Conservation (phyloP, 1,140 invertebrate genomes). For the Habropoda laboriosa region DNA sequence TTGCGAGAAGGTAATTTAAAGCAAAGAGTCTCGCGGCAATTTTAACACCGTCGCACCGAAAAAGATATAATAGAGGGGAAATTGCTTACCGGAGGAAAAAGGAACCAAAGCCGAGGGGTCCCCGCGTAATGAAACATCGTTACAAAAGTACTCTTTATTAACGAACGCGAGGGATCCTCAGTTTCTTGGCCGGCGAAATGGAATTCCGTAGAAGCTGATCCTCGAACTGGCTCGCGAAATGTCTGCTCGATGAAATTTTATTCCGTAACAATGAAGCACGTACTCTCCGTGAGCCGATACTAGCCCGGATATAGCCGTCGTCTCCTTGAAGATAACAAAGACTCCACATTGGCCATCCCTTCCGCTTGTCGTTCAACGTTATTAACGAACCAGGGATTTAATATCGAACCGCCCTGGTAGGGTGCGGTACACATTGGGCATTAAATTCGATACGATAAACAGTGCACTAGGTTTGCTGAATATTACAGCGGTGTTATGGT, state of each 20-base stretch:
- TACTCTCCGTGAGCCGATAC: constrained; percentile 16
- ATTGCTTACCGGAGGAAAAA: constrained; percentile 53
- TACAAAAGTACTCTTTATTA: constrained; percentile 61
- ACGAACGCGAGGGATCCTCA: not conserved
- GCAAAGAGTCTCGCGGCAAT: constrained; percentile 64
- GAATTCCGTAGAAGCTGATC: constrained; percentile 31
- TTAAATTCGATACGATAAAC: no score
- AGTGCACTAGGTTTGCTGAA: no score
- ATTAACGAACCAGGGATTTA: constrained; percentile 52
- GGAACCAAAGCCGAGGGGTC: not conserved
- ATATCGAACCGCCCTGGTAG: constrained; percentile 32
- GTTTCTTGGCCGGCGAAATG: constrained; percentile 32
- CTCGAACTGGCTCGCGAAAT: constrained; percentile 18
- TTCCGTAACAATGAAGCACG: constrained; percentile 45
- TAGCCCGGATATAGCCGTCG: constrained; percentile 18
- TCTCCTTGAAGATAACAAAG: constrained; percentile 41
- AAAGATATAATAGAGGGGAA: constrained; percentile 64
- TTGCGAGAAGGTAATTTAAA: constrained; percentile 66
- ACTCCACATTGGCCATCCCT: not conserved
- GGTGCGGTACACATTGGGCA: not conserved
- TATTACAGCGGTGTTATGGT: no score
- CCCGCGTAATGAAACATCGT: constrained; percentile 60
- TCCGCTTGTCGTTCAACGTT: constrained; percentile 42
- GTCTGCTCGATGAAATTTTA: constrained; percentile 38
- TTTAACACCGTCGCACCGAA: constrained; percentile 65